Base-by-base conservation (phyloP, 2,888 invertebrate genomes). In the Dermolepida albohirtum region DNA sequence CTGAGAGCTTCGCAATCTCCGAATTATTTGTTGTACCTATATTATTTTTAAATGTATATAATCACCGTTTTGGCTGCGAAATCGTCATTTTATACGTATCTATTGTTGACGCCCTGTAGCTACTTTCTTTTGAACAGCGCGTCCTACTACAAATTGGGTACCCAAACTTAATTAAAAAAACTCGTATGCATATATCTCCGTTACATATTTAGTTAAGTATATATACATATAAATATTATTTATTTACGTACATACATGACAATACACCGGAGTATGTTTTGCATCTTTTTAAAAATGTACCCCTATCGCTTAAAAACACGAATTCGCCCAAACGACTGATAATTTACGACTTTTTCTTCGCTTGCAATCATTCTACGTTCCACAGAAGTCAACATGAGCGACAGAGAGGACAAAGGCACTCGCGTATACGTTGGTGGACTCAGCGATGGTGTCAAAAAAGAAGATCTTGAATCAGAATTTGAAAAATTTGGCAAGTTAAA, bases 391-490 rank as follows among this genome's bases (percentile, higher is more conserved):
- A 64, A 62, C 70, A 74, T 74, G 74, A 66, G 73, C 62, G 73
- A 74, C 69, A 71, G 80, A 73, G 74, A 74, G 63, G 76, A 77
- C 73, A 82, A 86, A 77, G 87, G 91, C 78, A 93, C 94, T 76
- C 89, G 95, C 82, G 94, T 95, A 74, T 95, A 94, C 84, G 95
- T 95, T 79, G 96, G 96, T 77, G 95, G 95, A 79, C 88, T 96
- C 75, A 91, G 90, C 79, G 94, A 94, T 82, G 91, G 91, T 81
- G 91, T 95, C 82, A 95, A 94, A 85, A 95, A 95, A 82, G 96
- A 96, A 84, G 95, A 96, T 83, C 86, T 96, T 74, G 95, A 96
- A 84, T 88, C 90, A 80, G 94, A 95, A 84, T 96, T 96, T 83
- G 92, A 93, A 79, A 95, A 95, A 86, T 96, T 92, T 84, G 96